Conservation (phyloP, 2,113 vertebrate genomes). For the Symphodus melops region DNA sequence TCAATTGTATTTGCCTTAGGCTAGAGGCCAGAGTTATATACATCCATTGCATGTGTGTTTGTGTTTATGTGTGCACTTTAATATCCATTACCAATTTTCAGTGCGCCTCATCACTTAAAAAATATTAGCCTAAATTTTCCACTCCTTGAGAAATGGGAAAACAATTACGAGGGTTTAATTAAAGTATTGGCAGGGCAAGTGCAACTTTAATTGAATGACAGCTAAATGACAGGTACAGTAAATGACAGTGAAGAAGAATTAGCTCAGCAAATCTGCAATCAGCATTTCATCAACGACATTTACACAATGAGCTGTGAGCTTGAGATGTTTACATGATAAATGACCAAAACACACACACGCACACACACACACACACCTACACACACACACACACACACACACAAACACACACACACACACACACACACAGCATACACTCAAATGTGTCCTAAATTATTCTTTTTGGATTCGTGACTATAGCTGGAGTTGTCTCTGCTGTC, state of each 20-base stretch:
- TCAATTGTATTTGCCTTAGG: conserved; percentile 71
- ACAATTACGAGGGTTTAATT: conserved; percentile 83
- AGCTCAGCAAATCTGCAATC: conserved; percentile 31
- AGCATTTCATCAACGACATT: conserved; percentile 44
- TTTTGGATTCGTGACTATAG: conserved; percentile 72
- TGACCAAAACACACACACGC: conserved; percentile 34
- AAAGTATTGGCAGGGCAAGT: conserved; percentile 79
- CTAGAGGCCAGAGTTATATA: conserved; percentile 41
- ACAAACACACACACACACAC: too few relatives aligned
- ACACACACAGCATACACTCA: too few relatives aligned
- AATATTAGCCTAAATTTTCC: conserved; percentile 64
- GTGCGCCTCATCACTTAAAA: conserved; percentile 26
- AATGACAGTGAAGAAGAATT: conserved; percentile 53
- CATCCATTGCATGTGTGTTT: conserved; percentile 15
- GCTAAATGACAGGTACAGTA: conserved; percentile 67
- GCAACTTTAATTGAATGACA: conserved; percentile 81
- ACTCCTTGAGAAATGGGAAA: conserved; percentile 69
- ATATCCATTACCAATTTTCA: conserved; percentile 41
- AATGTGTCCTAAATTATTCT: conserved; percentile 71
- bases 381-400: too few relatives aligned
- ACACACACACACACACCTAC: too few relatives aligned
- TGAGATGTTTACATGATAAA: conserved; percentile 33
- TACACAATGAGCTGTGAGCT: conserved; percentile 40
- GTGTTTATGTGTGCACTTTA: not conserved
- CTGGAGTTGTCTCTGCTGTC: conserved; percentile 64